Percentiles rank a stretch among this genome's conserved stretches.
These are phyloP conservation scores for Oostethus manadensis DNA, from an alignment of 2,113 vertebrate species.

Conservation along the genomic window DNA sequence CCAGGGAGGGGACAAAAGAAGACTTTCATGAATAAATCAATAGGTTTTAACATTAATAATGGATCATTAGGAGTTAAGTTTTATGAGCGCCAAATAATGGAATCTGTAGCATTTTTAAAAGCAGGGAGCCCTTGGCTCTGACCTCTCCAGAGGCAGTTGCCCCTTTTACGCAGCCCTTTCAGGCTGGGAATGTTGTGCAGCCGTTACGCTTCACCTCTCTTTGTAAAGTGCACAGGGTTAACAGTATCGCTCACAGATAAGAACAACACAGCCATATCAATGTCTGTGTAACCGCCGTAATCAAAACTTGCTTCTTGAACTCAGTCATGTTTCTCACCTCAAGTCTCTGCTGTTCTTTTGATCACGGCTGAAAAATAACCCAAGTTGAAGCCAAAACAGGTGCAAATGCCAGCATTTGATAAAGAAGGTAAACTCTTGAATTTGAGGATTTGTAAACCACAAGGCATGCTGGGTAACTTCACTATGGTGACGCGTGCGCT, in stretches of 20 bases:
- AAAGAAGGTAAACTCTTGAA: no score
- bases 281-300: no score
- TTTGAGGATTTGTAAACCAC: no score
- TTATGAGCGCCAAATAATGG: slow-evolving; percentile 61
- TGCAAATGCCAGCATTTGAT: no score
- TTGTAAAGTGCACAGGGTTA: neutral
- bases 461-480: no score
- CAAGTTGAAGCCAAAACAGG: no score
- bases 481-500: no score
- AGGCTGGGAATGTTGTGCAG: neutral
- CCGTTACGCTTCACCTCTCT: neutral
- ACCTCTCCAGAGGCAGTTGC: slow-evolving; percentile 39
- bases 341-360: no score
- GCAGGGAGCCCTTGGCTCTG: slow-evolving; percentile 30
- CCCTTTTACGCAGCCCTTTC: neutral
- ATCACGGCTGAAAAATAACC: no score
- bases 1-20: slow-evolving; percentile 48
- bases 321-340: no score
- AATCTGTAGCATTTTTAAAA: slow-evolving; percentile 65
- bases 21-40: slow-evolving; percentile 64
- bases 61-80: slow-evolving; percentile 52
- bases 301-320: no score
- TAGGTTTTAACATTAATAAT: slow-evolving; percentile 66
- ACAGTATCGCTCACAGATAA: neutral
- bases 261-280: neutral